Percentiles rank a stretch among this genome's conserved stretches.
phyloP scores from a whole-genome alignment of 2,888 invertebrate genomes.

The Agrotis puta region DNA sequence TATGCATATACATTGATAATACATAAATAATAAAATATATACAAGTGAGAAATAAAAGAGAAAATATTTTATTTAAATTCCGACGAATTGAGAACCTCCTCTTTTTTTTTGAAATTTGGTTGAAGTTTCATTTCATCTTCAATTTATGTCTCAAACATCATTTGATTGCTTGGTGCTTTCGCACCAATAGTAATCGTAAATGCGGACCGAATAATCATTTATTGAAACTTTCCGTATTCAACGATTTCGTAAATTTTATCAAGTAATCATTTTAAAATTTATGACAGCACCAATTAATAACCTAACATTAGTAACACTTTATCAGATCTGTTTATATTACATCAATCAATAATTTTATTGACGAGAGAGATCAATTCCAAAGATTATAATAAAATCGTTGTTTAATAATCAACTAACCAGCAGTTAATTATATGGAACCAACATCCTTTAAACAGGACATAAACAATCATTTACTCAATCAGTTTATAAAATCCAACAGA shows the following conservation, averaged over 20 bases:
- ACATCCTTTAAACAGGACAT: background rate
- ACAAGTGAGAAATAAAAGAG: too few relatives aligned
- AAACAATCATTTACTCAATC: conserved; percentile 18
- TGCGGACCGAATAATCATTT: background rate
- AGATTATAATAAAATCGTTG: conserved; percentile 9
- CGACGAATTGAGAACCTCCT: too few relatives aligned
- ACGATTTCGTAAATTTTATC: conserved; percentile 8
- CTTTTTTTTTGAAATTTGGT: too few relatives aligned
- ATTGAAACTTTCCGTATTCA: conserved; percentile 2
- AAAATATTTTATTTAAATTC: too few relatives aligned
- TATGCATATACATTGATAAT: too few relatives aligned
- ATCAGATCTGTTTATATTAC: conserved; percentile 21
- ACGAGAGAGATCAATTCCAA: conserved; percentile 1
- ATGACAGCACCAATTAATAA: conserved; percentile 14
- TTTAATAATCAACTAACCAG: conserved; percentile 2
- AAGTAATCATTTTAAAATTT: conserved; percentile 29
- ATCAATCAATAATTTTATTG: conserved; percentile 40
- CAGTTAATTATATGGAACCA: background rate
- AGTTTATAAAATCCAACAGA: conserved; percentile 10
- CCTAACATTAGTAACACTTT: background rate
- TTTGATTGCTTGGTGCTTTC: background rate
- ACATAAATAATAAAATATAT: too few relatives aligned
- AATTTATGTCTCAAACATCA: background rate
- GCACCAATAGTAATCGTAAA: conserved; percentile 16
- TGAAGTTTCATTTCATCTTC: background rate